Base-by-base conservation (phyloP, 2,113 vertebrate species). In the Carassius auratus region DNA sequence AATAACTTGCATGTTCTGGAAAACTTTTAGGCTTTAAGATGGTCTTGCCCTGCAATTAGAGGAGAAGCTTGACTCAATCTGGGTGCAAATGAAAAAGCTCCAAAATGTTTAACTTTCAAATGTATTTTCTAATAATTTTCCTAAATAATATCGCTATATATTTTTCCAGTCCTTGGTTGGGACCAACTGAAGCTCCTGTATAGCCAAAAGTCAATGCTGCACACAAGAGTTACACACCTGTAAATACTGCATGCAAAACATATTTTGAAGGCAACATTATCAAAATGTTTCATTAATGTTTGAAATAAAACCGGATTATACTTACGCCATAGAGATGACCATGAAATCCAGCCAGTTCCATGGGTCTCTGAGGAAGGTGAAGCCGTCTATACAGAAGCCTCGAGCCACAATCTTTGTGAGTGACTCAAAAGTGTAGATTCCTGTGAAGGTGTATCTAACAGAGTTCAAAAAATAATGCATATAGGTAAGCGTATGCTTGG, bases 281-380 rank as follows among this genome's bases (percentile, higher is more conserved):
- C 90, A 88, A 92, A 94, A 94, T 94, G 91, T 90, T 89, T 64
- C 9, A 55, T 48, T 77, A 68, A 76, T 8, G 26, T 59, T 55
- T 64, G 7, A 52, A 6, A 23, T 48, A 21, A 48, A 73, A 6
- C n/a, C 52, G 15, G 10, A 42, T n/a, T 30, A 76, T 87, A 99
- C 98, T 98, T 95, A 99, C 97, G 98, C 98, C 98, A 99, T 99
- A 90, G 97, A 98, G 93, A 99, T 99, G 81, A 99, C 98, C 82
- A 98, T 99, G 94, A 99, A 99, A 90, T 99, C 98, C 90, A 99
- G 93, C 98, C 98, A 99, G 96, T 99, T 99, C 98, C 98, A 99
- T 0, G 98, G 96, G 15, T 99, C 98, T 81, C 98, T 92, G 64
- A 99, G 96, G 93, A 99, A 99, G 30, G 98, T 99, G 89, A 99